A percentile compares a stretch with the other conserved stretches of the same genome.
Conservation (phyloP, 2,113 vertebrate species). For the Acanthochromis polyacanthus region DNA sequence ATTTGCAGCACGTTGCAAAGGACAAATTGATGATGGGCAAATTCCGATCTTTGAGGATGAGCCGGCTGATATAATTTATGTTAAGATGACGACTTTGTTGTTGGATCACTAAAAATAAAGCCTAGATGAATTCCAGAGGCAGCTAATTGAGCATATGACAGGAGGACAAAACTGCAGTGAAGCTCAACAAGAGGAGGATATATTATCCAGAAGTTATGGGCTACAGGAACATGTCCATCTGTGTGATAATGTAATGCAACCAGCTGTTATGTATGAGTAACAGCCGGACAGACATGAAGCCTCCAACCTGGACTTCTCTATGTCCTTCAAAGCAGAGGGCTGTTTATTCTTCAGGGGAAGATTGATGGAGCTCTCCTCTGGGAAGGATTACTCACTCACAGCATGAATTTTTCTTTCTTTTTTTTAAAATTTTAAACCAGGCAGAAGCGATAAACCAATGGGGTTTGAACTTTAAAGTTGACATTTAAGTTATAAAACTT, state of each 20-base stretch:
- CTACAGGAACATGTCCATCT: constrained; percentile 57
- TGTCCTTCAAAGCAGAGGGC: constrained; percentile 67
- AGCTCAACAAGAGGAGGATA: constrained; percentile 40
- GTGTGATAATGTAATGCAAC: constrained; percentile 57
- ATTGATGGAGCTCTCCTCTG: constrained; percentile 64
- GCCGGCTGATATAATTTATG: constrained; percentile 41
- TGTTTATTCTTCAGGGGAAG: constrained; percentile 60
- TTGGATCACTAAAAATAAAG: constrained; percentile 29
- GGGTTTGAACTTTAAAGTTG: constrained; percentile 8
- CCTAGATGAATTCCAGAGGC: constrained; percentile 5
- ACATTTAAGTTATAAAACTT: neutral
- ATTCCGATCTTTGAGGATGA: constrained; percentile 29
- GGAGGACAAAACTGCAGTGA: constrained; percentile 31
- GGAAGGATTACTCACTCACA: constrained; percentile 45
- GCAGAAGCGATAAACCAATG: constrained; percentile 4
- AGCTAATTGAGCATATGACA: constrained; percentile 61
- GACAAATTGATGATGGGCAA: constrained; percentile 34
- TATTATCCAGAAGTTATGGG: constrained; percentile 49
- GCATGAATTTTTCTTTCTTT: neutral
- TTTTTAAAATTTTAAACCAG: constrained; percentile 22
- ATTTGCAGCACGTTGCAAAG: constrained; percentile 55
- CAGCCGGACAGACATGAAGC: constrained; percentile 42
- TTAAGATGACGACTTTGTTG: constrained; percentile 2
- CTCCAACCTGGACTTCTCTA: constrained; percentile 46
- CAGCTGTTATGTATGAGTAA: constrained; percentile 61